Percentiles rank a stretch among this genome's conserved stretches.
These are phyloP conservation scores for Tragulus kanchil DNA, from an alignment of 2,113 vertebrate species.

Conservation along the genomic window DNA sequence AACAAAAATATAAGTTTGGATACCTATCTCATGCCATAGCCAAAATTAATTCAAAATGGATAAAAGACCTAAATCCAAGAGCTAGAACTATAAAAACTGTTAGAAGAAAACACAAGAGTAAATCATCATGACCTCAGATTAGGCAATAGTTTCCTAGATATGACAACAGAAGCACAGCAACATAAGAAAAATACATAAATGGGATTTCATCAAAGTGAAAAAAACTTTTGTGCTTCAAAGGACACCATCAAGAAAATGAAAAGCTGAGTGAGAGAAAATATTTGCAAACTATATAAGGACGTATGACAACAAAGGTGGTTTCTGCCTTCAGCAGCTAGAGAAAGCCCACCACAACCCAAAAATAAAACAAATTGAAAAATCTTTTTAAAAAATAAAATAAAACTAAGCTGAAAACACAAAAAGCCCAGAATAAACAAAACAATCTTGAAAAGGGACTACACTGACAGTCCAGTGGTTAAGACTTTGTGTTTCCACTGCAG, in stretches of 20 bases:
- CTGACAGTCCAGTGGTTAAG: not conserved
- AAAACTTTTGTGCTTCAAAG: not conserved
- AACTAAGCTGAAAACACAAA: constrained; percentile 15
- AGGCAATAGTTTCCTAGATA: not conserved
- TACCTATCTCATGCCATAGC: not conserved
- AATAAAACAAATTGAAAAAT: not conserved
- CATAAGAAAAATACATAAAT: not conserved
- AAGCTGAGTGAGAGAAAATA: not conserved
- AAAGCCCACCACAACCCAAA: too few species aligned
- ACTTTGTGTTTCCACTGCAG: not conserved
- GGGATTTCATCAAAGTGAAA: not conserved
- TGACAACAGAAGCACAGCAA: not conserved
- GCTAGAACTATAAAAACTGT: not conserved
- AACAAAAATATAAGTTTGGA: not conserved
- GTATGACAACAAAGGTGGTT: not conserved
- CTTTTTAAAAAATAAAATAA: not conserved
- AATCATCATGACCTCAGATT: not conserved
- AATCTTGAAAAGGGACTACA: not conserved
- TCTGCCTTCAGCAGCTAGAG: not conserved
- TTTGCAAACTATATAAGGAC: not conserved
- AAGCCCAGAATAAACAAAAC: not conserved
- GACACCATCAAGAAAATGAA: not conserved
- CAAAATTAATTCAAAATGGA: not conserved
- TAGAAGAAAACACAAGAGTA: not conserved
- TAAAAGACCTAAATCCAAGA: constrained; percentile 2